Percentiles rank a stretch among this genome's conserved stretches.
Conservation (phyloP, 1,140 invertebrate species). For the Drosophila sucinea region DNA sequence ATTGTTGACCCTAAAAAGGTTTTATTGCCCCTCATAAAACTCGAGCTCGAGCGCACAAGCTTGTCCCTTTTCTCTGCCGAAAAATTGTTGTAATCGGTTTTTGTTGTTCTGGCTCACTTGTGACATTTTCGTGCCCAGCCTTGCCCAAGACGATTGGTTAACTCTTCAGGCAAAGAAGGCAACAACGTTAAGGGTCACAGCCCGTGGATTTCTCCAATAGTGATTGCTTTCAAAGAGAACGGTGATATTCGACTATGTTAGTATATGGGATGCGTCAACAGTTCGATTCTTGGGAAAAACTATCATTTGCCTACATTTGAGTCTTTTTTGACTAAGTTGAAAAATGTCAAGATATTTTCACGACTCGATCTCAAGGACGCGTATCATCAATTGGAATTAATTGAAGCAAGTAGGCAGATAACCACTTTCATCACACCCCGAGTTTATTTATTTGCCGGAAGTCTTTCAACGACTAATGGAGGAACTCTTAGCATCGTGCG, state of each 20-base stretch:
- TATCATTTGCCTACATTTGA: conserved; percentile 40
- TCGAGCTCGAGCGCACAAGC: no score
- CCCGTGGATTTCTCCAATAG: conserved; percentile 21
- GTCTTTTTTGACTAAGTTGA: conserved; percentile 37
- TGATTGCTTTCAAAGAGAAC: conserved; percentile 29
- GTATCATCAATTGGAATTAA: conserved; percentile 19
- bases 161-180: background rate
- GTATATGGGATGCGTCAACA: conserved; percentile 47
- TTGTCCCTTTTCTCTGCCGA: no score
- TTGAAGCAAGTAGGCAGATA: background rate
- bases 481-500: background rate
- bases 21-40: no score
- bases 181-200: background rate
- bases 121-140: no score
- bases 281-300: conserved; percentile 33
- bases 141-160: background rate
- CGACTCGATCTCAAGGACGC: conserved; percentile 15
- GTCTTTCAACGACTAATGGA: background rate
- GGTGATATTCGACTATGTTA: conserved; percentile 36
- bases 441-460: background rate
- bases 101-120: no score
- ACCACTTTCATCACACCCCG: conserved; percentile 1
- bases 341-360: conserved; percentile 50
- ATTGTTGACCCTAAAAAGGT: no score
- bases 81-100: no score